Conservation (phyloP, 2,888 invertebrate species). For the Heteropelma amictum region DNA sequence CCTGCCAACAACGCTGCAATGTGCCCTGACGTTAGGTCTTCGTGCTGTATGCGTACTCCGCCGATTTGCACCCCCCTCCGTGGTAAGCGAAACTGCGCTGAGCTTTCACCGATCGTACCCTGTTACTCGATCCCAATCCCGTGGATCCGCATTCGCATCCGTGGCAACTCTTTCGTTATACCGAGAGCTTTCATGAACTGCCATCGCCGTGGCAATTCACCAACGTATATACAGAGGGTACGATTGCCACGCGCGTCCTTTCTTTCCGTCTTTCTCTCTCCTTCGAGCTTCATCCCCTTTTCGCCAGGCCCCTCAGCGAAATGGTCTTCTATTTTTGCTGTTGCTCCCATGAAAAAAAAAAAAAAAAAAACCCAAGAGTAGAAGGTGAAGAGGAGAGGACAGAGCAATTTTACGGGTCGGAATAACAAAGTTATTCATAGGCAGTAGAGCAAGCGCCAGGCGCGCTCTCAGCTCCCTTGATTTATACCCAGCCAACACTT, state of each 20-base stretch:
- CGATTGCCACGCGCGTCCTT: background rate
- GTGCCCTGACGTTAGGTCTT: constrained; percentile 10
- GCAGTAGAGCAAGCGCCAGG: constrained; percentile 54
- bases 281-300: constrained; percentile 23
- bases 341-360: constrained; percentile 10
- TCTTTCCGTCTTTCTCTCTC: background rate
- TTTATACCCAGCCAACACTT: constrained; percentile 56
- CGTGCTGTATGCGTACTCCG: constrained; percentile 13
- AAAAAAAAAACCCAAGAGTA: constrained; percentile 1
- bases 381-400: constrained; percentile 55
- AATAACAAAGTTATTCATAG: constrained; percentile 63
- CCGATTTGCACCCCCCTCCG: background rate
- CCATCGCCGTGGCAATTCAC: background rate
- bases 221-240: background rate
- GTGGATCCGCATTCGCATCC: background rate
- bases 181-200: constrained; percentile 6
- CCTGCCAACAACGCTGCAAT: constrained; percentile 21
- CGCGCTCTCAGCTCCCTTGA: constrained; percentile 52
- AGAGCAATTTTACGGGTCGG: constrained; percentile 60
- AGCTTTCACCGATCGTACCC: background rate
- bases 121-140: constrained; percentile 13
- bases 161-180: background rate
- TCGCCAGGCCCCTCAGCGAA: constrained; percentile 31
- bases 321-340: constrained; percentile 31
- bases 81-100: background rate